Evolutionary conservation across 2,888 invertebrate genomes (phyloP), one percentile per base, ranked within the genome.

Genomic region (Apamea monoglypha): DNA sequence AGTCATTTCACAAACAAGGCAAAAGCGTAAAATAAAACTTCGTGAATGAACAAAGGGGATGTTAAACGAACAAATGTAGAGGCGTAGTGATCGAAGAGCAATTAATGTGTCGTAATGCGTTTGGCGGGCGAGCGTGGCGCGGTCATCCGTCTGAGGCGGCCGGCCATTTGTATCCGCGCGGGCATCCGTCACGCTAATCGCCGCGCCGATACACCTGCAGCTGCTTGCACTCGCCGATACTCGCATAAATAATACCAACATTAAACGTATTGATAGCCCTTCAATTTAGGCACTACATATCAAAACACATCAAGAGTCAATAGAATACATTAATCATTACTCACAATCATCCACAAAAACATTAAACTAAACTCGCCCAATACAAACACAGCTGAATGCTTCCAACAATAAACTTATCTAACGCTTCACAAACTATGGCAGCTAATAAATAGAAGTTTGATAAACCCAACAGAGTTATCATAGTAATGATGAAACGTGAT

Each of bases 401-500:
- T 50, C 73, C 36, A 83, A 81, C 69, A 84, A 75, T 82, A 82
- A 82, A 76, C 73, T 87, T 90, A 87, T 83, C 80, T 83, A 88
- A 91, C 89, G 81, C 71, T 87, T 87, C 82, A 89, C 88, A 90
- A 91, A 90, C 91, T 87, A 87, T 91, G 88, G 86, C 85, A 91
- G 89, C 93, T 91, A 93, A 94, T 94, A 93, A 94, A 94, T 92
- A 92, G 83, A 89, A 94, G 91, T 94, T 95, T 93, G 93, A 94
- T 94, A 93, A 92, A 94, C 92, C 90, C 89, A 91, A 91, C 92
- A 88, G 90, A 95, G 93, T 95, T 95, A 95, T 94, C 93, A 92
- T 93, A 94, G 92, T 94, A 94, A 94, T 93, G 93, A 94, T 93
- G 92, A 94, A 95, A 95, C 95, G 94, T 95, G 96, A 96, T 96